Base-by-base conservation (phyloP, 2,797 vertebrate species). In the Limnodromus scolopaceus region DNA sequence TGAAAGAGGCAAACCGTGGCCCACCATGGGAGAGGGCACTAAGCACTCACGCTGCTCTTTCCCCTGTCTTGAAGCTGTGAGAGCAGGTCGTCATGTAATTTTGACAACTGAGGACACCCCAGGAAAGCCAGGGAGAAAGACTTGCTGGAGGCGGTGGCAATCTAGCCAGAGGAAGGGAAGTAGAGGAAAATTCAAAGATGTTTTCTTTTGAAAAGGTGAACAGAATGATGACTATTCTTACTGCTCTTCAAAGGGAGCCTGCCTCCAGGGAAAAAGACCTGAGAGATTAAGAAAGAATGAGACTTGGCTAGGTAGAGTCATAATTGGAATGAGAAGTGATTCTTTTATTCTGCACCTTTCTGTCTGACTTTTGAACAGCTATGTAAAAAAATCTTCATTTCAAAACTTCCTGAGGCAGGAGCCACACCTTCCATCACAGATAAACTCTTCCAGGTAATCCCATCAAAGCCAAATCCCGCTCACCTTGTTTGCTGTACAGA, bases 391-490 rank as follows among this genome's bases (percentile, higher is more conserved):
- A 23, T 22, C 51, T 87, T 79, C 3, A 13, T 78, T 95, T 92
- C 27, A 61, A 68, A 89, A 64, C n/a, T 64, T 63, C 39, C 68
- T 41, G 53, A 74, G 53, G 53, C 38, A 88, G 68, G 7, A 95
- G n/a, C 18, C 46, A 53, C 65, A 92, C 27, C 39, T 96, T 76
- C 77, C 60, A 88, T 49, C 80, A 88, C 24, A 86, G 51, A 76
- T 66, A 45, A 86, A 58, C n/a, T 80, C 80, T 92, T 88, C n/a
- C 86, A 89, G 61, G 55, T 84, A 91, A 88, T 91, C 55, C 70
- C 81, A 60, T 90, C 84, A 93, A 95, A 95, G 54, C 39, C 78
- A 89, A 75, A 83, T 77, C 28, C 12, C 19, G 2, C 61, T 81
- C 49, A 72, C 53, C 51, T 90, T 70, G 48, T 77, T 94, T 86